phyloP scores from a whole-genome alignment of 2,797 vertebrate species.

The Eulemur mongoz region DNA sequence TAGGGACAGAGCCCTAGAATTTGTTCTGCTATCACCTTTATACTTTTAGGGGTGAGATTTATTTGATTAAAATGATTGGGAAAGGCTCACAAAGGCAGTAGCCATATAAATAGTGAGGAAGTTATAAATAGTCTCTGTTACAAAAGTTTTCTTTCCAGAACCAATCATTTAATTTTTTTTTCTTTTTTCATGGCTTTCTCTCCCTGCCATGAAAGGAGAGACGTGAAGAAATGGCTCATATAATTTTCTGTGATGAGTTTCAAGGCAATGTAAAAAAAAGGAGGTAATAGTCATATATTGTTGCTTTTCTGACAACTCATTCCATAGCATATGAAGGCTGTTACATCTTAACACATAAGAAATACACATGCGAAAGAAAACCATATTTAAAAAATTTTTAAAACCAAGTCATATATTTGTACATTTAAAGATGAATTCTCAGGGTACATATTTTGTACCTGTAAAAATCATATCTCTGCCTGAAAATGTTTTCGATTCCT shows the following conservation, averaged over 20 bases:
- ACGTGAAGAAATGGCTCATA: not conserved
- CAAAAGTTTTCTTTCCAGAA: slow-evolving; percentile 38
- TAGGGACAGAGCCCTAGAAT: not conserved
- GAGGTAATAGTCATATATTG: not conserved
- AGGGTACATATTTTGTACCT: not conserved
- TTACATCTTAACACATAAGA: not conserved
- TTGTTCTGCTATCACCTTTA: slow-evolving; percentile 6
- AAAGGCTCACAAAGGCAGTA: not conserved
- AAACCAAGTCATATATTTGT: not conserved
- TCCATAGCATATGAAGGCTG: not conserved
- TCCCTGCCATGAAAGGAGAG: not conserved
- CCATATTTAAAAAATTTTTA: not conserved
- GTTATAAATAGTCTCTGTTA: slow-evolving; percentile 51
- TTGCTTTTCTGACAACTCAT: slow-evolving; percentile 14
- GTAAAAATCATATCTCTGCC: not conserved
- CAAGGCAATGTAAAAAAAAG: not conserved
- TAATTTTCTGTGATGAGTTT: slow-evolving; percentile 22
- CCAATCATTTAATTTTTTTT: slow-evolving; percentile 17
- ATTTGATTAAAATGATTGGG: slow-evolving; percentile 56
- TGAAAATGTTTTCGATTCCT: not conserved
- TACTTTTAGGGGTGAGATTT: slow-evolving; percentile 25
- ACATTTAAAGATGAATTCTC: not conserved
- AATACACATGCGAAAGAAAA: not conserved
- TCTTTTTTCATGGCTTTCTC: not conserved
- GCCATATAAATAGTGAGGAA: slow-evolving; percentile 6